Conservation (phyloP, 2,797 vertebrate species). For the Ceryle rudis region DNA sequence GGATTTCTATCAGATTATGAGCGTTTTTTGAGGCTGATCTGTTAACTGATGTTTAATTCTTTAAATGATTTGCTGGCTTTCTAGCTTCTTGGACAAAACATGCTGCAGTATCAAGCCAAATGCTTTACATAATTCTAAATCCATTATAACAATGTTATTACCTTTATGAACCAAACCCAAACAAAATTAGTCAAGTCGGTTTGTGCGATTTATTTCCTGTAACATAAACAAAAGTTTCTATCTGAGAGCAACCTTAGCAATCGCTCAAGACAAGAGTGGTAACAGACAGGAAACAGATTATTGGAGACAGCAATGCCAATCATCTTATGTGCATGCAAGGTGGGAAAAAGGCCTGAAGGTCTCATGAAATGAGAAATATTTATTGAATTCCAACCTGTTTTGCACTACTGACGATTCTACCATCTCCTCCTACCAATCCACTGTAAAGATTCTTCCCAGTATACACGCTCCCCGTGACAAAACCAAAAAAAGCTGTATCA, state of each 20-base stretch:
- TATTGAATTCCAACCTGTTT: background rate
- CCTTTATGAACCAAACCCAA: background rate
- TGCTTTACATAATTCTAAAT: background rate
- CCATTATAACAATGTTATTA: background rate
- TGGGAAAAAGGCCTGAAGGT: background rate
- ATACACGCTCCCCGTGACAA: background rate
- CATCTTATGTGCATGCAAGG: background rate
- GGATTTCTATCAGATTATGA: background rate
- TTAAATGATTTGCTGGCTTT: background rate
- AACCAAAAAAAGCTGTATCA: background rate
- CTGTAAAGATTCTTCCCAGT: background rate
- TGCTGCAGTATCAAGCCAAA: background rate
- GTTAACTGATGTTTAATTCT: background rate
- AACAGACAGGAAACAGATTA: background rate
- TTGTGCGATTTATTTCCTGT: background rate
- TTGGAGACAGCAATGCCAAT: background rate
- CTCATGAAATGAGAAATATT: background rate
- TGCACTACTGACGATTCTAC: background rate
- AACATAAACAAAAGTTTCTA: background rate
- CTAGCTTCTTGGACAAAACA: background rate
- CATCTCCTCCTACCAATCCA: background rate
- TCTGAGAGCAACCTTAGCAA: background rate
- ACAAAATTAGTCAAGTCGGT: background rate
- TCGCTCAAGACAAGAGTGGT: background rate
- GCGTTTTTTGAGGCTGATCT: background rate